Evolutionary conservation across 2,888 invertebrate genomes (phyloP), one percentile per base, ranked within the genome.

Genomic region (Amphipoea lucens): DNA sequence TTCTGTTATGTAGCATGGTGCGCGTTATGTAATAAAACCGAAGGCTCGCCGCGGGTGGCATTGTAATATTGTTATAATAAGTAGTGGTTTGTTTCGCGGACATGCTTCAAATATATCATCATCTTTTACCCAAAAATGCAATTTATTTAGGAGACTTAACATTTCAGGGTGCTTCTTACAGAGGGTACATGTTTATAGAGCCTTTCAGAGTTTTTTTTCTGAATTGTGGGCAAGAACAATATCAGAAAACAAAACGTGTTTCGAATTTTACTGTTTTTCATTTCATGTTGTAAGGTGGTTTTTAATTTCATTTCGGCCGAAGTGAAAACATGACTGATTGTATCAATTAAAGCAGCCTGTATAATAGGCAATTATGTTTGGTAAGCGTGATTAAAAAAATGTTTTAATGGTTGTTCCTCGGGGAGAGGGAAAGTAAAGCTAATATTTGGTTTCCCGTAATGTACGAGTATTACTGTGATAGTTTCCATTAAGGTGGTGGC

Each of bases 401-500:
- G 29, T 54, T 80, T 78, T 85, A 79, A 74, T 81, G 70, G 69
- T 40, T 63, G 23, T 77, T 73, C 81, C 82, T 60, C 36, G 3
- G 69, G 77, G 86, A 72, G 36, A 51, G 73, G 82, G 65, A 70
- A 60, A 66, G 67, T 69, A 65, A 77, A 62, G 67, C 66, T 68
- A 79, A 79, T 80, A 78, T 84, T 88, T 76, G 70, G 73, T 74
- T 79, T 74, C 75, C 69, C 78, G 76, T 82, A 82, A 84, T 86
- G 86, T 85, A 85, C 84, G 85, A 87, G 81, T 78, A 82, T 81
- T 84, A 88, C 78, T 68, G 81, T 63, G 84, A 82, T 87, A 84
- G 81, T 86, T 86, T 84, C 71, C 85, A 78, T 85, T 83, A 88
- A 70, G 85, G 81, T 76, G 83, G 85, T 87, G 83, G 86, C 72